Evolutionary conservation across 2,888 invertebrate species (phyloP).

Genomic region (Chloroclystis v-ata): DNA sequence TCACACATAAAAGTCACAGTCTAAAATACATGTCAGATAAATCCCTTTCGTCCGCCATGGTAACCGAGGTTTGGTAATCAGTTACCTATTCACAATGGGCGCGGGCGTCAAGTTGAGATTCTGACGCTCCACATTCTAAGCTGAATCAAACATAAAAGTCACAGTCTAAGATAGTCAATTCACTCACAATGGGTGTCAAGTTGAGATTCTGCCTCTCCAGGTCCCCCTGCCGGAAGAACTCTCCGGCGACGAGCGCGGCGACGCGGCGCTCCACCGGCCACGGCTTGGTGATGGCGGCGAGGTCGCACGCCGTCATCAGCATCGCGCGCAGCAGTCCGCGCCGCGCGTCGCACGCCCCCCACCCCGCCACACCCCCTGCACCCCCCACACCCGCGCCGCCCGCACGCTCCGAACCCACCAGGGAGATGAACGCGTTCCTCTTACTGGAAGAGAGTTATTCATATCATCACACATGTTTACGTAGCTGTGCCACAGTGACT

Average conservation of each 20-base stretch:
- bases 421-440: slow-evolving; percentile 88
- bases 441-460: too few species aligned
- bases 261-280: slow-evolving; percentile 95
- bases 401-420: slow-evolving; percentile 73
- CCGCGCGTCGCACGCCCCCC: slow-evolving; percentile 86
- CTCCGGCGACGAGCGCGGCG: slow-evolving; percentile 93
- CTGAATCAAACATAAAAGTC: too few species aligned
- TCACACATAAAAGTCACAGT: too few species aligned
- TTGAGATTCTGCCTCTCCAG: slow-evolving; percentile 92
- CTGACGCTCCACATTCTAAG: too few species aligned
- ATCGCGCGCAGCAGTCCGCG: slow-evolving; percentile 91
- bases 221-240: slow-evolving; percentile 96
- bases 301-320: slow-evolving; percentile 97
- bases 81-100: too few species aligned
- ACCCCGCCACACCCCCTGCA: slow-evolving; percentile 56
- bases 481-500: too few species aligned
- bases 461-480: too few species aligned
- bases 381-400: slow-evolving; percentile 78
- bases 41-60: too few species aligned
- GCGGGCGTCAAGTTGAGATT: too few species aligned
- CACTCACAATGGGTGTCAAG: slow-evolving; percentile 92
- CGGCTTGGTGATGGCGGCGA: slow-evolving; percentile 96
- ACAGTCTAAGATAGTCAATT: too few species aligned
- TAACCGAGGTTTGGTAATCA: too few species aligned
- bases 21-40: too few species aligned